Conservation (phyloP, 2,113 vertebrate genomes). For the Erinaceus europaeus region DNA sequence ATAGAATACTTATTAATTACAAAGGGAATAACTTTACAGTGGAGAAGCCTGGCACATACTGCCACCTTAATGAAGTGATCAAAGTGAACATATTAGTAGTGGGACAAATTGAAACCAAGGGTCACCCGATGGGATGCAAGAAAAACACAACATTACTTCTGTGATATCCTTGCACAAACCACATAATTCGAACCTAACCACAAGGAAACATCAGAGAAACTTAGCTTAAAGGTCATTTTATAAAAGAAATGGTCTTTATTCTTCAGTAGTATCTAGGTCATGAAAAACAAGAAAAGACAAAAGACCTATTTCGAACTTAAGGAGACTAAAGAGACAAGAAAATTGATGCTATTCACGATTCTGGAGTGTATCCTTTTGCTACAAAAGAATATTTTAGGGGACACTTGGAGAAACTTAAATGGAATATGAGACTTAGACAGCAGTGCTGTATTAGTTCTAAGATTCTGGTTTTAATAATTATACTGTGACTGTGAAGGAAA, state of each 20-base stretch:
- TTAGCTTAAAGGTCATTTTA: not conserved
- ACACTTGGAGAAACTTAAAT: not conserved
- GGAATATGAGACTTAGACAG: not conserved
- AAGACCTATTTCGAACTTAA: not conserved
- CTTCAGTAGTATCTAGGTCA: slow-evolving; percentile 26
- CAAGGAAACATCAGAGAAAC: slow-evolving; percentile 26
- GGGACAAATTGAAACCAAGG: slow-evolving; percentile 61
- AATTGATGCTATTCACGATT: not conserved
- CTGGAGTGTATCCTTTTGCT: not conserved
- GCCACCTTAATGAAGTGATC: slow-evolving; percentile 65
- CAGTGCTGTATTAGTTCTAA: not conserved
- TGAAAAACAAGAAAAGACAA: not conserved
- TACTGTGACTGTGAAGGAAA: not conserved
- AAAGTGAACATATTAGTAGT: slow-evolving; percentile 65
- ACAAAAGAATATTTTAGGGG: not conserved
- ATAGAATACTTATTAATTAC: slow-evolving; percentile 61
- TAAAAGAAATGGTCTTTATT: not conserved
- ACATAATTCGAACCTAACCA: slow-evolving; percentile 29
- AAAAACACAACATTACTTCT: not conserved
- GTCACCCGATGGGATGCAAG: slow-evolving; percentile 49
- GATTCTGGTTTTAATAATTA: not conserved
- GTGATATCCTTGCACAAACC: not conserved
- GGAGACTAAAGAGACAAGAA: not conserved
- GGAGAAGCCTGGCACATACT: slow-evolving; percentile 43
- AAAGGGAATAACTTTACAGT: slow-evolving; percentile 60